Percentiles rank a stretch among this genome's conserved stretches.
These are phyloP conservation scores for Eriocheir sinensis DNA, from an alignment of 1,140 invertebrate species.

Conservation along the genomic window DNA sequence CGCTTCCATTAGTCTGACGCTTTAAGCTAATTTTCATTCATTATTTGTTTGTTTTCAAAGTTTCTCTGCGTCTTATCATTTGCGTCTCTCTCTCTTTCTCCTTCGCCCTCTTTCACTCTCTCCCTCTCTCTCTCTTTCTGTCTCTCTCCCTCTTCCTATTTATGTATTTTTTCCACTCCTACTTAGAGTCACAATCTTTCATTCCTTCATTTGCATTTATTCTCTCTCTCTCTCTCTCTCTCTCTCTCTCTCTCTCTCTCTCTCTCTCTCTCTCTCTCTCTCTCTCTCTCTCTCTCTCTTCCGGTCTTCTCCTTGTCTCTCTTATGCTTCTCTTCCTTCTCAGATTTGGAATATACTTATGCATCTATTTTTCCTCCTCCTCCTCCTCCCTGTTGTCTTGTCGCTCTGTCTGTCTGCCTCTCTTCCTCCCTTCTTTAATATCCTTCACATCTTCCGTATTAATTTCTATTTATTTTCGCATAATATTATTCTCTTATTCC, in stretches of 20 bases:
- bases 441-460: no score
- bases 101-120: not conserved
- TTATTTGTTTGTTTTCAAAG: constrained; percentile 20
- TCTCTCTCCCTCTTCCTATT: not conserved
- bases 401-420: not conserved
- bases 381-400: not conserved
- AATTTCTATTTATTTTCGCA: no score
- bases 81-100: not conserved
- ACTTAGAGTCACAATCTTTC: not conserved
- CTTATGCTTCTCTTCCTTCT: not conserved
- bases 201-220: not conserved
- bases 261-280: constrained; percentile 17
- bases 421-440: not conserved
- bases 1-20: not conserved
- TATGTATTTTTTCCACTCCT: not conserved
- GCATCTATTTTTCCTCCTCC: not conserved
- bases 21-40: not conserved
- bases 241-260: constrained; percentile 4
- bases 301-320: constrained; percentile 12
- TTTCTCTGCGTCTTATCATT: not conserved
- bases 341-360: not conserved
- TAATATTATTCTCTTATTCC: no score
- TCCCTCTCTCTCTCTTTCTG: not conserved
- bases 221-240: constrained; percentile 2
- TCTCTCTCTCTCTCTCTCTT: constrained; percentile 16